phyloP scores from a whole-genome alignment of 2,797 vertebrate species.

The Brotula barbata region DNA sequence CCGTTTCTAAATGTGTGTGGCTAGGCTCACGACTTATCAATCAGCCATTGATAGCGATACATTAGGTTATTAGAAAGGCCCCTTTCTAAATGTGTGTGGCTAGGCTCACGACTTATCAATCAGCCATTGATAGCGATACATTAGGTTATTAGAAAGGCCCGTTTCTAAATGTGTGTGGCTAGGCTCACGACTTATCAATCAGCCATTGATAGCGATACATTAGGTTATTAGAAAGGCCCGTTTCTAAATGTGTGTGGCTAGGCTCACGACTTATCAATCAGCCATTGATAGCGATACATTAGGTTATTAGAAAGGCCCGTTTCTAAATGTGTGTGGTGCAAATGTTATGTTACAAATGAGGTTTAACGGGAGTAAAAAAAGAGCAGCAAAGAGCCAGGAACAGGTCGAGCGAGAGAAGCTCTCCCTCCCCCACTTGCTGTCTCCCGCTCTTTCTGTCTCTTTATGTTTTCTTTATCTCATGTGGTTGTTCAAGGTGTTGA shows the following conservation, averaged over 20 bases:
- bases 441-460: constrained; percentile 47
- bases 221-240: neutral
- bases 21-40: too few relatives aligned
- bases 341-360: neutral
- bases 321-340: constrained; percentile 1
- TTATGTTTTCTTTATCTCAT: constrained; percentile 13
- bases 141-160: neutral
- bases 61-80: neutral
- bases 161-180: too few relatives aligned
- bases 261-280: too few relatives aligned
- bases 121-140: too few relatives aligned
- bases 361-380: neutral
- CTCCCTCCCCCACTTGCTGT: constrained; percentile 1
- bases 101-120: too few relatives aligned
- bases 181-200: too few relatives aligned
- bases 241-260: too few relatives aligned
- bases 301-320: neutral
- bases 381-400: constrained; percentile 17
- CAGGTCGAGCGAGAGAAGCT: constrained; percentile 24
- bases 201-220: too few relatives aligned
- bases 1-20: too few relatives aligned
- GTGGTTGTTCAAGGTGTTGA: constrained; percentile 48
- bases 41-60: too few relatives aligned
- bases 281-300: too few relatives aligned
- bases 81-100: too few relatives aligned